Base-by-base conservation (phyloP, 2,888 invertebrate genomes). In the Melanotus villosus region DNA sequence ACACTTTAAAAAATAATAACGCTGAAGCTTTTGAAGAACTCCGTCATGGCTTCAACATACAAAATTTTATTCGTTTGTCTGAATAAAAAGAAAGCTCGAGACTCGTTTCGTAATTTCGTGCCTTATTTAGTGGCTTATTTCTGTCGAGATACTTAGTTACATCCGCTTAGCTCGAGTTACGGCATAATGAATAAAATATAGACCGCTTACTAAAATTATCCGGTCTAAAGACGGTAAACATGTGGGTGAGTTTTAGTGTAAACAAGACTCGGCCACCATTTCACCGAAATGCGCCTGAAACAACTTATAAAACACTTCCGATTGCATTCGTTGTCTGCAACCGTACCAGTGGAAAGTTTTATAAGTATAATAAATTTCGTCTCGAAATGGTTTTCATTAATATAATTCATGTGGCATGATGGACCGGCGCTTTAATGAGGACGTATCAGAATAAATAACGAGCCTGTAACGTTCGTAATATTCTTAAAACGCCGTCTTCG, bases 131-230 rank as follows among this genome's bases (percentile, higher is more conserved):
- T 16, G 32, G 32, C 32, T 52, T 18, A 52, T 52, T 52, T 38
- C 16, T 16, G 30, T 19, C 36, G 10, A 56, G 19, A 21, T 56
- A 19, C 57, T 57, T 57, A 57, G 41, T n/a, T 14, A 21, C 57
- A 57, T 57, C 57, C 57, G 57, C 57, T 65, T 59, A 64, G 52
- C 59, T 30, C 58, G 68, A 58, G 57, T 68, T 64, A 64, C 59
- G 63, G 54, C 6, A 43, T 41, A 21, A 34, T 21, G 38, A 50
- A 65, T 52, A 63, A 38, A 63, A 63, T 52, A 63, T 36, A 38
- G 41, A 26, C 14, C 57, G 36, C 26, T 41, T 16, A 21, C 56
- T 56, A 14, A 41, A 32, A 38, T 57, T 41, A 38, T 57, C 56
- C 14, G n/a, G 26, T 26, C 16, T 30, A n/a, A 18, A 16, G 56